Percentiles rank a stretch among this genome's conserved stretches.
These are phyloP conservation scores for Polypterus senegalus DNA, from an alignment of 2,113 vertebrate genomes.

Conservation along the genomic window DNA sequence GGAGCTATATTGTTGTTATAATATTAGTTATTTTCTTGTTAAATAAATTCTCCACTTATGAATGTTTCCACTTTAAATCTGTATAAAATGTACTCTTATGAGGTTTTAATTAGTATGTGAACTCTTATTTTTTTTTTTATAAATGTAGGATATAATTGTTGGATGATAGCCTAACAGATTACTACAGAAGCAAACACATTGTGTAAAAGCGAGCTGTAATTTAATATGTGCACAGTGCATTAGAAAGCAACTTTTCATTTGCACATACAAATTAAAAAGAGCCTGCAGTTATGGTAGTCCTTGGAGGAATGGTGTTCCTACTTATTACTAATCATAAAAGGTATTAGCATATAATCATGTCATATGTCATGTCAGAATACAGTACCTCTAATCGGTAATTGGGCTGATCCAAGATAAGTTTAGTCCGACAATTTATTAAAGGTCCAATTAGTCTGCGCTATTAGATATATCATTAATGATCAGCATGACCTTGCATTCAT, in stretches of 20 bases:
- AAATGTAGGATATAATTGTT: too few species aligned
- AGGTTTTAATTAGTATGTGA: too few species aligned
- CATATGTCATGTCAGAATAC: slow-evolving; percentile 13
- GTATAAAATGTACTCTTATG: too few species aligned
- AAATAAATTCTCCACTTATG: too few species aligned
- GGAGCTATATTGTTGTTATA: too few species aligned
- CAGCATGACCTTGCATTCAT: slow-evolving; percentile 17
- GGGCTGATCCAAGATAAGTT: slow-evolving; percentile 12
- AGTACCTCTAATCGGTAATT: slow-evolving; percentile 11
- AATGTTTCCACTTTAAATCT: too few species aligned
- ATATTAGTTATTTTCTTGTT: too few species aligned
- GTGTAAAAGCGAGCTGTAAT: neutral
- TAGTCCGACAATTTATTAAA: slow-evolving; percentile 18
- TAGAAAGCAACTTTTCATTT: slow-evolving; percentile 14
- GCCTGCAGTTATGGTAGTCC: neutral
- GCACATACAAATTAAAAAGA: slow-evolving; percentile 12
- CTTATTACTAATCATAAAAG: slow-evolving; percentile 18
- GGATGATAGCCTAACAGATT: too few species aligned
- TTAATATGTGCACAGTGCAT: slow-evolving; percentile 10
- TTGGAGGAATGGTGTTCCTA: neutral
- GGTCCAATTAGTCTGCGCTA: slow-evolving; percentile 15
- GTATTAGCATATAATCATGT: slow-evolving; percentile 24
- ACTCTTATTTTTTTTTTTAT: too few species aligned
- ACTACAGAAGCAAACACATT: too few species aligned
- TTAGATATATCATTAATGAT: slow-evolving; percentile 16